phyloP scores from a whole-genome alignment of 2,888 invertebrate genomes.

The Boloria euphrosyne region DNA sequence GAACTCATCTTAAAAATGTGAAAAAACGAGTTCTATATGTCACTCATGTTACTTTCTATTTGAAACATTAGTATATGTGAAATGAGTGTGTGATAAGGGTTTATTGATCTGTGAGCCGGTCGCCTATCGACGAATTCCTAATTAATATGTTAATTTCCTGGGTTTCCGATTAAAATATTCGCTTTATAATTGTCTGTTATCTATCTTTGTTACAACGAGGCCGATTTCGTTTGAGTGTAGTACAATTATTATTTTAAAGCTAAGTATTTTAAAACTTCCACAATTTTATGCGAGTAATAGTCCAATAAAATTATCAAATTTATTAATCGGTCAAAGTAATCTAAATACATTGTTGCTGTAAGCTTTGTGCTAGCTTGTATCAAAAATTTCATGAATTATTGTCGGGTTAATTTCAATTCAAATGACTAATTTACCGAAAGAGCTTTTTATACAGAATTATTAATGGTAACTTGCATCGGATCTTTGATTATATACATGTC shows the following conservation, averaged over 20 bases:
- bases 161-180: conserved; percentile 13
- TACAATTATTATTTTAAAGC: background rate
- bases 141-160: conserved; percentile 29
- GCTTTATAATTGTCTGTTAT: background rate
- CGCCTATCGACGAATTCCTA: conserved; percentile 7
- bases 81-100: conserved; percentile 18
- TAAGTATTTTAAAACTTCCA: background rate
- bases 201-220: background rate
- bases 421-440: no score
- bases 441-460: no score
- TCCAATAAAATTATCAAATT: no score
- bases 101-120: conserved; percentile 17
- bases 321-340: no score
- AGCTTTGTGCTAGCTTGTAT: no score
- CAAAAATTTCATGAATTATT: no score
- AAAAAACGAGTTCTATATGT: conserved; percentile 30
- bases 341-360: no score
- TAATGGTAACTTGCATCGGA: no score
- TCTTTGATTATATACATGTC: no score
- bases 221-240: background rate
- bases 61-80: conserved; percentile 22
- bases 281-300: no score
- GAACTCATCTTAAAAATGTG: conserved; percentile 44
- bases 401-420: no score
- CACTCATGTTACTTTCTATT: conserved; percentile 22